These are phyloP conservation scores for Eulemur albifrons DNA, from an alignment of 2,797 vertebrate species.

Conservation along the genomic window DNA sequence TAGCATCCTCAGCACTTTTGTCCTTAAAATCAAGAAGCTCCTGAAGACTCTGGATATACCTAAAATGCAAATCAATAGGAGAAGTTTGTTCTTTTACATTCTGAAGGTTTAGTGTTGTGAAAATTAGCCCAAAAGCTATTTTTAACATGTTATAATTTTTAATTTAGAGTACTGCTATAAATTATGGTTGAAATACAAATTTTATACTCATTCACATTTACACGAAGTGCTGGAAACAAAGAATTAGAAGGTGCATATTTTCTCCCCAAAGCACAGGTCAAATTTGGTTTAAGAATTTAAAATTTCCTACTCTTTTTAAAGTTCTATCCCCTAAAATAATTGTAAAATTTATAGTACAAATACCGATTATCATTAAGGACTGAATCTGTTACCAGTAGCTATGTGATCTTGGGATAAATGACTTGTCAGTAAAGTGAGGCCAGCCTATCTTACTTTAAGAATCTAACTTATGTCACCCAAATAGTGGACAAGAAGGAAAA, in stretches of 20 bases:
- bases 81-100: not conserved
- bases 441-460: not conserved
- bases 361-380: not conserved
- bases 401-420: not conserved
- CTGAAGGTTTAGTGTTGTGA: not conserved
- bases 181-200: conserved; percentile 28
- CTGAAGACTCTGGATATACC: conserved; percentile 97
- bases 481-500: no score
- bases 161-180: not conserved
- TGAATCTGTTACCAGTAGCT: not conserved
- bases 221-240: not conserved
- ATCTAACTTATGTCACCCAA: not conserved
- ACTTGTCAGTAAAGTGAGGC: not conserved
- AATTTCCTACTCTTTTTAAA: not conserved
- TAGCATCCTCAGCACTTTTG: conserved; percentile 91
- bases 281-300: conserved; percentile 10
- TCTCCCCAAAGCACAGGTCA: not conserved
- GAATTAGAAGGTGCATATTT: not conserved
- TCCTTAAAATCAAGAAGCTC: conserved; percentile 97
- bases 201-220: not conserved
- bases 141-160: conserved; percentile 34
- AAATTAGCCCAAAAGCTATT: not conserved
- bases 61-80: conserved; percentile 78
- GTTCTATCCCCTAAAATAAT: not conserved
- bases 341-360: conserved; percentile 7